Percentiles rank a stretch among this genome's conserved stretches.
These are phyloP conservation scores for Callospermophilus lateralis DNA, from an alignment of 2,113 vertebrate genomes.

Conservation along the genomic window DNA sequence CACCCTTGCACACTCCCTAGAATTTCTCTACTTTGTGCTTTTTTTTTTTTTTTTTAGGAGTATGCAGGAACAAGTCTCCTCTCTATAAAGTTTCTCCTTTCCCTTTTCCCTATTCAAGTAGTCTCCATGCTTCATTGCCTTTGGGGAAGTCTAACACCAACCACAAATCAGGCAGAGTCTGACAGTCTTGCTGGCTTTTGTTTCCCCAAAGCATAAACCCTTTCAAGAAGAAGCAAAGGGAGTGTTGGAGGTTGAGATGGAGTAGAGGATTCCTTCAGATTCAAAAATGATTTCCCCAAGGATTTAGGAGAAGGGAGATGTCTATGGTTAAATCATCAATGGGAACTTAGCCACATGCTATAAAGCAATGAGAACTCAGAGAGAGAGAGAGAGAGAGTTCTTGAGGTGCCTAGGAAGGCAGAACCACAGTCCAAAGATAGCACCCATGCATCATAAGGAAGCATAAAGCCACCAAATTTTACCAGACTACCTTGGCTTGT, in stretches of 20 bases:
- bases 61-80: not conserved
- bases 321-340: not conserved
- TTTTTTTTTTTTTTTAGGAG: not conserved
- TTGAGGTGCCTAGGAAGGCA: not conserved
- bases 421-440: not conserved
- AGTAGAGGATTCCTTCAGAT: not conserved
- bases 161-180: not conserved
- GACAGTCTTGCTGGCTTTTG: not conserved
- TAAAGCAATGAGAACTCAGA: not conserved
- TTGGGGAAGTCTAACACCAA: not conserved
- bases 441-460: not conserved
- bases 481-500: not conserved
- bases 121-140: not conserved
- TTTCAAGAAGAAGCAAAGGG: conserved; percentile 2
- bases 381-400: too few relatives aligned
- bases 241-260: not conserved
- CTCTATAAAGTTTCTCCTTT: not conserved
- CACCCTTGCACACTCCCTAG: not conserved
- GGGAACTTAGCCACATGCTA: not conserved
- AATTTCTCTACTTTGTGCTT: not conserved
- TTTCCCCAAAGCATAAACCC: not conserved
- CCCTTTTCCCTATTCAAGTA: not conserved
- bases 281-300: not conserved
- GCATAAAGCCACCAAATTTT: not conserved
- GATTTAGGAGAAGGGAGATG: not conserved